Percentiles rank a stretch among this genome's conserved stretches.
Evolutionary conservation across 2,888 invertebrate species (phyloP).

Genomic region (Reticulitermes lucifugus): DNA sequence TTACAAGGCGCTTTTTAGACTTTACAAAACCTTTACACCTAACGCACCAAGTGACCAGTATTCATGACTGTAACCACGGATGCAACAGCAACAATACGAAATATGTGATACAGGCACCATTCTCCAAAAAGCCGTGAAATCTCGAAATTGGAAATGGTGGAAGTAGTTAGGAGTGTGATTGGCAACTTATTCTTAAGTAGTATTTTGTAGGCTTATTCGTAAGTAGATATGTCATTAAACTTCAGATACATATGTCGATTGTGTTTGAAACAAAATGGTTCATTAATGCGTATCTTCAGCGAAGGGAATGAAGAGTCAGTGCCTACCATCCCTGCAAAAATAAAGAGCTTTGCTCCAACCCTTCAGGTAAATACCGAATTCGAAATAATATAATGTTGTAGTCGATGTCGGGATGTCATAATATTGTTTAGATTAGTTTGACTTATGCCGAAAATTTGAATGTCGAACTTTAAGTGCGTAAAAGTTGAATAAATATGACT

Average conservation of each 20-base stretch:
- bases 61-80: too few species aligned
- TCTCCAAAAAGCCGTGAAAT: neutral
- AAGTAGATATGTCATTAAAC: constrained; percentile 12
- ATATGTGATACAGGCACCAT: too few species aligned
- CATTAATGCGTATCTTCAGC: constrained; percentile 7
- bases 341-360: constrained; percentile 27
- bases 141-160: neutral
- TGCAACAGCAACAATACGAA: too few species aligned
- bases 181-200: neutral
- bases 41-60: too few species aligned
- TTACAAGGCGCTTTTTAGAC: too few species aligned
- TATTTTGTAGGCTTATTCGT: neutral
- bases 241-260: constrained; percentile 19
- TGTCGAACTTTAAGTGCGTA: too few species aligned
- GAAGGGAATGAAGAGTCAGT: neutral
- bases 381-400: too few species aligned
- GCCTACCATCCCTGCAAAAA: constrained; percentile 12
- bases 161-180: neutral
- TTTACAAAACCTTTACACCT: too few species aligned
- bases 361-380: neutral
- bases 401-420: too few species aligned
- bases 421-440: too few species aligned
- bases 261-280: neutral
- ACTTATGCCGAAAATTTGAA: too few species aligned
- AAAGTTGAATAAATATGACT: too few species aligned